phyloP scores from a whole-genome alignment of 2,797 vertebrate genomes.

The Fistularia tabacaria region DNA sequence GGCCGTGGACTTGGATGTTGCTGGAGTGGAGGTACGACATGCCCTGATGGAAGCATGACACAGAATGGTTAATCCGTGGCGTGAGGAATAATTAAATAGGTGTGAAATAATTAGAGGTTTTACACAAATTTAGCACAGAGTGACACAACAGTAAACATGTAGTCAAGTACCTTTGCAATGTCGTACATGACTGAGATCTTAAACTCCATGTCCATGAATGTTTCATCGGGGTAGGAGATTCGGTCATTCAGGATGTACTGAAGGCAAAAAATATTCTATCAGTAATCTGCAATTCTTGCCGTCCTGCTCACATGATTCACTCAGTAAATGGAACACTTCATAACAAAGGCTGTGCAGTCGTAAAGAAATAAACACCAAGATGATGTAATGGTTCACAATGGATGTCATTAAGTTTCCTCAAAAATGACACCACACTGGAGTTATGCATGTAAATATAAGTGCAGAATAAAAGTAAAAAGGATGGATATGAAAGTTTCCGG shows the following conservation, averaged over 20 bases:
- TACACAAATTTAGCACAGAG: no score
- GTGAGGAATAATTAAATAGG: background rate
- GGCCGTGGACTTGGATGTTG: constrained; percentile 87
- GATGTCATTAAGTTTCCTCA: constrained; percentile 23
- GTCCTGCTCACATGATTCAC: no score
- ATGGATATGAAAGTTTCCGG: background rate
- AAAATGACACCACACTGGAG: background rate
- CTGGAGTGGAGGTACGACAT: constrained; percentile 97
- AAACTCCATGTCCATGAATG: constrained; percentile 97
- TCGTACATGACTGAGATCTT: constrained; percentile 96
- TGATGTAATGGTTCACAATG: constrained; percentile 4
- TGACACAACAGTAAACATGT: background rate
- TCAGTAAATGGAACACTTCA: no score
- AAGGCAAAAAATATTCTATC: background rate
- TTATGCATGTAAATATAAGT: background rate
- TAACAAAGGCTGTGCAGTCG: constrained; percentile 3
- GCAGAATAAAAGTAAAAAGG: background rate
- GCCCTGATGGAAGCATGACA: constrained; percentile 72
- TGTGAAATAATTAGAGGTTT: background rate
- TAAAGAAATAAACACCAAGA: constrained; percentile 28
- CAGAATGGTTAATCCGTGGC: no score
- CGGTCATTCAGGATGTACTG: constrained; percentile 91
- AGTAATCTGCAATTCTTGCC: no score
- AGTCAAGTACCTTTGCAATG: constrained; percentile 85
- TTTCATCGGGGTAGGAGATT: constrained; percentile 91